A percentile compares a stretch with the other conserved stretches of the same genome.
phyloP scores from a whole-genome alignment of 2,888 invertebrate genomes.

The Sussaba pulchella region DNA sequence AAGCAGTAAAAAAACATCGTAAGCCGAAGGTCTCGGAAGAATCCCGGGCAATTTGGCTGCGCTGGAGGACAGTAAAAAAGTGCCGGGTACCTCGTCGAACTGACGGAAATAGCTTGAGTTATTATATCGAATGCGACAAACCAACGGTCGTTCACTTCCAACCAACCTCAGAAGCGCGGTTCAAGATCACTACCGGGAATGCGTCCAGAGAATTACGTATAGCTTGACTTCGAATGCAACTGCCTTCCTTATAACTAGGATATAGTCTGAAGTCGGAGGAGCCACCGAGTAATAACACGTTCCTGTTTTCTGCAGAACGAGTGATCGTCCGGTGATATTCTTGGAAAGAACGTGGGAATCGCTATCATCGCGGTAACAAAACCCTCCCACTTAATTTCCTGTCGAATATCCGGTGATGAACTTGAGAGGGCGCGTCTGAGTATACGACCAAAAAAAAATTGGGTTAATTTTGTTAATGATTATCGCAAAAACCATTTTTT shows the following conservation, averaged over 20 bases:
- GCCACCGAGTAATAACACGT: slow-evolving; percentile 58
- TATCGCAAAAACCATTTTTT: too few species aligned
- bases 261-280: slow-evolving; percentile 44
- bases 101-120: slow-evolving; percentile 53
- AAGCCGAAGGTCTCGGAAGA: neutral
- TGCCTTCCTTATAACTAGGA: slow-evolving; percentile 27
- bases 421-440: neutral
- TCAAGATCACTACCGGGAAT: slow-evolving; percentile 55
- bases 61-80: slow-evolving; percentile 23
- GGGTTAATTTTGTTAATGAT: too few species aligned
- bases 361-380: neutral
- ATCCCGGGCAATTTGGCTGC: slow-evolving; percentile 2
- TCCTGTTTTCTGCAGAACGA: slow-evolving; percentile 31
- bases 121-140: slow-evolving; percentile 49
- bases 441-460: neutral
- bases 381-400: slow-evolving; percentile 28
- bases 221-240: neutral
- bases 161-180: slow-evolving; percentile 38
- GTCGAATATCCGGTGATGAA: slow-evolving; percentile 39
- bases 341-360: slow-evolving; percentile 32
- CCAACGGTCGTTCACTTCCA: slow-evolving; percentile 47
- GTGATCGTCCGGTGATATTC: slow-evolving; percentile 51
- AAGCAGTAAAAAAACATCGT: neutral
- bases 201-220: slow-evolving; percentile 47
- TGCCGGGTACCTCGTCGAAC: slow-evolving; percentile 16